Evolutionary conservation across 2,797 vertebrate species (phyloP), one percentile per base, ranked within the genome.

Genomic region (Channallabes apus): DNA sequence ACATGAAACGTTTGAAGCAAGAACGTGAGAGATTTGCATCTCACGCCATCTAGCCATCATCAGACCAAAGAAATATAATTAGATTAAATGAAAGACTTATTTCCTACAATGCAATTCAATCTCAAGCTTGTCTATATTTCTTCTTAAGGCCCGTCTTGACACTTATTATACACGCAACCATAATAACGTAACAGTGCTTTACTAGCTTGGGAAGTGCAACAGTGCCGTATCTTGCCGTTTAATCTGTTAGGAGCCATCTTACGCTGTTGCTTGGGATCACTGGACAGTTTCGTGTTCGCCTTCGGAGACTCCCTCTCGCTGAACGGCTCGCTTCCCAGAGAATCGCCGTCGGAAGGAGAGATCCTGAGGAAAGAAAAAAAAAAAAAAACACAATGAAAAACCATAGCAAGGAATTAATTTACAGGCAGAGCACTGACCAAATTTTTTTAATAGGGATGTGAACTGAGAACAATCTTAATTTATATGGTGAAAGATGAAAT

Each of bases 341-440:
- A 99, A 89, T 98, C 97, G 0, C 95, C 96, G 81, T 99, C 98
- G 9, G 98, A 98, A 0, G 98, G 98, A 0, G 96, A 98, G 90
- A 99, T 94, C 92, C 85, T 86, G 15, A 73, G 2, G 46, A 51
- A 41, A 12, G 46, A 12, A 11, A 46, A 12, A 6, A 83, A n/a
- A 65, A 67, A 73, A 38, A 35, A 35, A 35, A 35, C 38, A 41
- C 38, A 7, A 41, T 12, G 71, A 32, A 79, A 79, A 69, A 56
- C 62, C 81, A 78, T 17, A 86, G 15, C 38, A 38, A 69, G 56
- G 32, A 12, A 73, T 61, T 68, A 5, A 62, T 38, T 18, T 46
- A 58, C 18, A 62, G 56, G 46, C 29, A 58, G 4, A 58, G 12
- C 65, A 67, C 3, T 20, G 15, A 68, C 41, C 51, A 7, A 41